A percentile compares a stretch with the other conserved stretches of the same genome.
phyloP scores from a whole-genome alignment of 2,888 invertebrate species.

The Ophioninae sp. region DNA sequence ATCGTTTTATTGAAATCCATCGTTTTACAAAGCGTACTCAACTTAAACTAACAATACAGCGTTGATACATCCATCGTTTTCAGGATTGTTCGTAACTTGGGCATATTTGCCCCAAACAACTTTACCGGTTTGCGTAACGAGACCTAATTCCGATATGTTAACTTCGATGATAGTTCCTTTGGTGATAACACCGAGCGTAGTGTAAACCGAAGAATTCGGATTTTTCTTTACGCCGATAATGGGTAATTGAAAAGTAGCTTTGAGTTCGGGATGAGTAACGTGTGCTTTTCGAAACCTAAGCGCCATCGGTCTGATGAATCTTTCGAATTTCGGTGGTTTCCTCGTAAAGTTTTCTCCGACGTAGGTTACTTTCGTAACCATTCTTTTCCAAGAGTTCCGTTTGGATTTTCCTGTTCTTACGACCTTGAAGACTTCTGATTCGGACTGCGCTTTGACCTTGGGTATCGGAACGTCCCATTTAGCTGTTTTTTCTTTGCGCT shows the following conservation, averaged over 20 bases:
- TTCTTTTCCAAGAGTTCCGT: conserved; percentile 98
- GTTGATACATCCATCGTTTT: conserved; percentile 99
- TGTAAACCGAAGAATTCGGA: conserved; percentile 98
- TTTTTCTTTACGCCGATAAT: conserved; percentile 99
- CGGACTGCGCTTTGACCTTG: conserved; percentile 97
- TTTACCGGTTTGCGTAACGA: conserved; percentile 99
- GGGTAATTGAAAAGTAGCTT: conserved; percentile 98
- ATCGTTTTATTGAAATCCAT: conserved; percentile 41
- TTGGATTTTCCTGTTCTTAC: conserved; percentile 95
- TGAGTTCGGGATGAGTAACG: conserved; percentile 99
- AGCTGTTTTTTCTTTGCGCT: conserved; percentile 99
- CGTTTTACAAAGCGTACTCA: conserved; percentile 33
- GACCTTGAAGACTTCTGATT: conserved; percentile 98
- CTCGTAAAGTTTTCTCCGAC: conserved; percentile 99
- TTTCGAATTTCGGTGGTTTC: conserved; percentile 99
- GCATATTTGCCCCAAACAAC: conserved; percentile 99
- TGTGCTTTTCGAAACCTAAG: conserved; percentile 98
- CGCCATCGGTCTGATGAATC: conserved; percentile 99
- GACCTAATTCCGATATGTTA: conserved; percentile 98
- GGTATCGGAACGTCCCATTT: conserved; percentile 99
- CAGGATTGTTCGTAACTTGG: conserved; percentile 99
- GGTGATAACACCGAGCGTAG: conserved; percentile 97
- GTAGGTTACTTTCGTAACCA: conserved; percentile 99
- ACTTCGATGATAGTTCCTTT: conserved; percentile 99
- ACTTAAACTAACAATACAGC: conserved; percentile 95